These are phyloP conservation scores for Microctenopoma lineatum DNA, from an alignment of 2,797 vertebrate genomes.

Conservation along the genomic window DNA sequence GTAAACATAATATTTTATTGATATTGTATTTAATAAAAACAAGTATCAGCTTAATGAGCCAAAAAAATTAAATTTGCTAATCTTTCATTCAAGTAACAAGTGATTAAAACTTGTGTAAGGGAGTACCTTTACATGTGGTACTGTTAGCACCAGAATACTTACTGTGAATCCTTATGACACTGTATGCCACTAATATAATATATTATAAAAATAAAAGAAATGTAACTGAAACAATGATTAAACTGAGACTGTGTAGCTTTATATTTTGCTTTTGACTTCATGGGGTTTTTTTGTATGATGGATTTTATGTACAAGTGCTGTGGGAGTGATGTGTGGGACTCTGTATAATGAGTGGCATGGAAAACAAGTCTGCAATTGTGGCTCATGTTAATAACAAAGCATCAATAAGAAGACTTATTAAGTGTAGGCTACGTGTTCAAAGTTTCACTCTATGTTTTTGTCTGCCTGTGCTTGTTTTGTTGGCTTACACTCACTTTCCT, in stretches of 20 bases:
- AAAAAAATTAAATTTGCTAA: neutral
- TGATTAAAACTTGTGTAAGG: too few species aligned
- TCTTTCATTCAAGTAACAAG: too few species aligned
- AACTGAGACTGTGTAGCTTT: neutral
- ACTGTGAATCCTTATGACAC: neutral
- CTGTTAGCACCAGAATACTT: neutral
- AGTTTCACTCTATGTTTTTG: constrained; percentile 35
- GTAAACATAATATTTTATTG: too few species aligned
- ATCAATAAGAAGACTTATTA: constrained; percentile 44
- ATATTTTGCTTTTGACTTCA: neutral
- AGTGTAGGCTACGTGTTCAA: constrained; percentile 44
- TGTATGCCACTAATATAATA: neutral
- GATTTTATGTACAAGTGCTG: constrained; percentile 35
- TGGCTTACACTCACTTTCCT: constrained; percentile 58
- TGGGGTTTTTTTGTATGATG: constrained; percentile 16
- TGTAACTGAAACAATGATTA: neutral
- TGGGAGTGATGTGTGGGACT: constrained; percentile 62
- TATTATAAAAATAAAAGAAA: neutral
- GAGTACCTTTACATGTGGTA: neutral
- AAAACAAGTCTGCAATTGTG: constrained; percentile 61
- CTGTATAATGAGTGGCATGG: constrained; percentile 24
- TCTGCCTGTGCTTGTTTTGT: constrained; percentile 8
- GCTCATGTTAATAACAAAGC: constrained; percentile 47
- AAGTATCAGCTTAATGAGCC: too few species aligned
- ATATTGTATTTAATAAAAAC: too few species aligned